Conservation (phyloP, 2,888 invertebrate genomes). For the Drosophila birchii region DNA sequence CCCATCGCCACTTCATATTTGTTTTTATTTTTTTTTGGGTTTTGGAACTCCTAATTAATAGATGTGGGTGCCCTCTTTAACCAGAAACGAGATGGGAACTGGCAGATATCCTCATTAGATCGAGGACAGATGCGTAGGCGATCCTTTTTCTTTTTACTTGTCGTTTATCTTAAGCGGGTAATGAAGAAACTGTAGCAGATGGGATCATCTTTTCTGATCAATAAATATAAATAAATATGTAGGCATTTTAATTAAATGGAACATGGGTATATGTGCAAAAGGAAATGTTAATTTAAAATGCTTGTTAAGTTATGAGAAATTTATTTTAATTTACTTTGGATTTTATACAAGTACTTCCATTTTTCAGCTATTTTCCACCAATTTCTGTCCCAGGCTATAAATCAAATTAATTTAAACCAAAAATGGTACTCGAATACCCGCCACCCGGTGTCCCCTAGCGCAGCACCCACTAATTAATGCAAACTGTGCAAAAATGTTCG, state of each 20-base stretch:
- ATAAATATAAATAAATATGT: neutral
- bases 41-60: constrained; percentile 48
- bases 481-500: constrained; percentile 72
- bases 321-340: neutral
- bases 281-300: neutral
- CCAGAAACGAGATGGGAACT: constrained; percentile 33
- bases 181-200: neutral
- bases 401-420: constrained; percentile 32
- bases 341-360: too few relatives aligned
- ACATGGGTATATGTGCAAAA: neutral
- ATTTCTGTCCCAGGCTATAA: neutral
- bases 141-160: constrained; percentile 9
- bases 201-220: neutral
- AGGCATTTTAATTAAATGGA: neutral
- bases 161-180: constrained; percentile 19
- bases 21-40: neutral
- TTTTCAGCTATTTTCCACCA: neutral
- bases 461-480: constrained; percentile 65
- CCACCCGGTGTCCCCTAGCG: neutral
- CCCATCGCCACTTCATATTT: constrained; percentile 12
- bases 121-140: constrained; percentile 37
- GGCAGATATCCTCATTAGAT: constrained; percentile 23
- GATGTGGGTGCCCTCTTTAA: constrained; percentile 64
- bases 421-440: constrained; percentile 15
- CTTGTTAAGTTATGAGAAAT: too few relatives aligned